These are phyloP conservation scores for Calephelis perditalis DNA, from an alignment of 2,888 invertebrate genomes.

Conservation along the genomic window DNA sequence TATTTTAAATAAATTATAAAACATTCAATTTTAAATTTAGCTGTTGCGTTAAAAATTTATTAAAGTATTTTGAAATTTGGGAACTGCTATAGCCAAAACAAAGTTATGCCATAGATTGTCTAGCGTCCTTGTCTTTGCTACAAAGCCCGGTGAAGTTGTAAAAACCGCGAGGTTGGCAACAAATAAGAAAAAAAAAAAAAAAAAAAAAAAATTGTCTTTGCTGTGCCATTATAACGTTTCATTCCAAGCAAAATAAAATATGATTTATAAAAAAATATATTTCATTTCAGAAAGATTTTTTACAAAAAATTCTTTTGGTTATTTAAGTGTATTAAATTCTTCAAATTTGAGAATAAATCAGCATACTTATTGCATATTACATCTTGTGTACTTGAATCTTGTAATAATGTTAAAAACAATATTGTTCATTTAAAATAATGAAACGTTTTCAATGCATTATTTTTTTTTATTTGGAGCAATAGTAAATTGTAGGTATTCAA, in stretches of 20 bases:
- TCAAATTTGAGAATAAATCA: neutral
- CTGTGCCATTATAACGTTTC: conserved; percentile 39
- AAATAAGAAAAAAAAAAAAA: too few relatives aligned
- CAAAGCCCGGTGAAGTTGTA: too few relatives aligned
- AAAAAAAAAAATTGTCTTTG: too few relatives aligned
- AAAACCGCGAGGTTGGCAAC: too few relatives aligned
- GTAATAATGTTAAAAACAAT: conserved; percentile 21
- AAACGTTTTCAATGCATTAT: conserved; percentile 44
- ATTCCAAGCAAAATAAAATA: conserved; percentile 30
- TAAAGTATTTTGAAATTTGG: neutral
- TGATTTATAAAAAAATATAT: conserved; percentile 6
- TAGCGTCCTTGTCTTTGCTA: conserved; percentile 51
- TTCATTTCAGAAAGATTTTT: neutral
- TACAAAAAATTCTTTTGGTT: neutral
- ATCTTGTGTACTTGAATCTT: neutral
- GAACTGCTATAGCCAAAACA: conserved; percentile 1
- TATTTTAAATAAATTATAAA: conserved; percentile 4
- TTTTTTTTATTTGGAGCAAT: conserved; percentile 66
- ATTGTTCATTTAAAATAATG: conserved; percentile 43
- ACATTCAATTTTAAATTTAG: neutral
- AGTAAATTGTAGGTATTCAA: conserved; percentile 64
- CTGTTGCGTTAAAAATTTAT: neutral
- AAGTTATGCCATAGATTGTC: conserved; percentile 31
- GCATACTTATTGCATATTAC: neutral
- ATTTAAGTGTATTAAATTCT: neutral